Evolutionary conservation across 2,113 vertebrate species (phyloP).

Genomic region (Otolemur garnettii): DNA sequence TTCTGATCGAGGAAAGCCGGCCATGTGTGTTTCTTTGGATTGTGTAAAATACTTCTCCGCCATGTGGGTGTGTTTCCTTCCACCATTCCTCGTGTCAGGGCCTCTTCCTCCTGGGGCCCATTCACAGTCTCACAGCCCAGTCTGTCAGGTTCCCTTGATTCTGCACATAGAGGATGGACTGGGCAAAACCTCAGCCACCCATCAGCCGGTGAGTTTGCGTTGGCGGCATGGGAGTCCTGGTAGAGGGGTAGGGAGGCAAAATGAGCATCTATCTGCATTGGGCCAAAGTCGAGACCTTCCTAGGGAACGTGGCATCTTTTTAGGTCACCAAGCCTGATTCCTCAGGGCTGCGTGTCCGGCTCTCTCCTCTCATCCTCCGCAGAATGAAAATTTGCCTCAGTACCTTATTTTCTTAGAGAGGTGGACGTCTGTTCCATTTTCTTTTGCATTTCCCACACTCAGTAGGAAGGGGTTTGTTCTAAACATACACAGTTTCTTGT

Average conservation of each 20-base stretch:
- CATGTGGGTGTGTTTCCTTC: background rate
- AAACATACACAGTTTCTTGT: background rate
- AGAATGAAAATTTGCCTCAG: slow-evolving; percentile 55
- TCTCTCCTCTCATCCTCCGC: background rate
- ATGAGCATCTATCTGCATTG: background rate
- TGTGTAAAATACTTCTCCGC: background rate
- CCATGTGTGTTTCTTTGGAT: background rate
- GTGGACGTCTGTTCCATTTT: background rate
- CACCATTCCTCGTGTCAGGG: background rate
- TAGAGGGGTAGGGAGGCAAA: background rate
- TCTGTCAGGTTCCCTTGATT: background rate
- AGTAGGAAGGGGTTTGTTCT: background rate
- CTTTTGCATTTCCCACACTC: slow-evolving; percentile 19
- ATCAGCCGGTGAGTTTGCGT: background rate
- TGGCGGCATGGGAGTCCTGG: background rate
- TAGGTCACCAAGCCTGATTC: background rate
- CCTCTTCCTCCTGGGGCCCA: background rate
- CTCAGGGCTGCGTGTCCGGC: background rate
- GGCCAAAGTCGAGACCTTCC: background rate
- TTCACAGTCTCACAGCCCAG: background rate
- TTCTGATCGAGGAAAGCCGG: background rate
- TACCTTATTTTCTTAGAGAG: slow-evolving; percentile 27
- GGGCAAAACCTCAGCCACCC: background rate
- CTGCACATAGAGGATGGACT: background rate
- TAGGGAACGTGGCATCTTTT: background rate